Evolutionary conservation across 1,140 invertebrate species (phyloP).

Genomic region (Hestina assimilis): DNA sequence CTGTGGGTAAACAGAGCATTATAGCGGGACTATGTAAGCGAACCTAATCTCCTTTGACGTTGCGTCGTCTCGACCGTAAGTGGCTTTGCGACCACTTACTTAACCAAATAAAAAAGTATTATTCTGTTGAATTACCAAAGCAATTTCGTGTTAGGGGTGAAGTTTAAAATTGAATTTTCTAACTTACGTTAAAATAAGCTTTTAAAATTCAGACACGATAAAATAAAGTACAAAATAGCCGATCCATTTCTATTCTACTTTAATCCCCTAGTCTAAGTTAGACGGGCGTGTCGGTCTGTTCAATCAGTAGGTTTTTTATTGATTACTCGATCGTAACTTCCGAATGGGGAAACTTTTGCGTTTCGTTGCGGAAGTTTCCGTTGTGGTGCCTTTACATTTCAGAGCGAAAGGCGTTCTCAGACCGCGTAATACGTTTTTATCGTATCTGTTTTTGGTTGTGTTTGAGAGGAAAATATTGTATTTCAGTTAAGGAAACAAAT

Average conservation of each 20-base stretch:
- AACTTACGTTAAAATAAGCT: too few relatives aligned
- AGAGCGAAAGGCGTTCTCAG: constrained; percentile 15
- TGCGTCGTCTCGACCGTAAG: constrained; percentile 22
- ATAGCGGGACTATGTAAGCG: constrained; percentile 45
- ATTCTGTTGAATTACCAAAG: neutral
- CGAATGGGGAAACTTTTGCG: constrained; percentile 32
- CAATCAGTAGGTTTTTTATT: constrained; percentile 35
- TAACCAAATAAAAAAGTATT: neutral
- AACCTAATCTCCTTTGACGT: constrained; percentile 74
- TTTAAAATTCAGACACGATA: too few relatives aligned
- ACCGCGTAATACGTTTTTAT: constrained; percentile 15
- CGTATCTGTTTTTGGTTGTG: constrained; percentile 1
- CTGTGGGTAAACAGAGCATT: constrained; percentile 24
- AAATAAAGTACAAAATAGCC: neutral
- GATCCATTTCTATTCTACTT: neutral
- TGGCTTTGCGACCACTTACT: constrained; percentile 9
- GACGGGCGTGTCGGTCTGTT: constrained; percentile 19
- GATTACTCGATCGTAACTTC: constrained; percentile 30
- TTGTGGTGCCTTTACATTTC: constrained; percentile 23
- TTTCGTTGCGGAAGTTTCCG: constrained; percentile 28
- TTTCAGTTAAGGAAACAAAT: neutral
- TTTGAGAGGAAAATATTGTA: constrained; percentile 6
- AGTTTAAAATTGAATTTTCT: too few relatives aligned
- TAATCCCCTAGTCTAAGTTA: neutral
- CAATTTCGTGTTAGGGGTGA: too few relatives aligned